Conservation (phyloP, 2,113 vertebrate species). For the Eolophus roseicapilla region DNA sequence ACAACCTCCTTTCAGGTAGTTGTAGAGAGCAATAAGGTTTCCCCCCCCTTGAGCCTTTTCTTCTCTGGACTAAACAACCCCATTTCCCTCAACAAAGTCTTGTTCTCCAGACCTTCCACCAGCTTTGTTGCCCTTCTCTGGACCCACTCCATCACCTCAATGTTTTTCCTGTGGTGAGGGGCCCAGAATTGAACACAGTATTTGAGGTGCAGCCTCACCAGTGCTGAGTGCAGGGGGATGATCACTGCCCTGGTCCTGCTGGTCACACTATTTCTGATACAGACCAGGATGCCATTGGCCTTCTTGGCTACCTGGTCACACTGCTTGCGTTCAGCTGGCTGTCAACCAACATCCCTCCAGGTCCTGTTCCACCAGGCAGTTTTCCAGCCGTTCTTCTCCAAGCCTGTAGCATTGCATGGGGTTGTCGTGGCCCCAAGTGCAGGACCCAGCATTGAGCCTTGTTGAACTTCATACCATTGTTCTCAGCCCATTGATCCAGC, state of each 20-base stretch:
- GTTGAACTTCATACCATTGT: background rate
- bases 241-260: background rate
- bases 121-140: background rate
- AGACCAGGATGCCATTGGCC: background rate
- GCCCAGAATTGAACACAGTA: background rate
- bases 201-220: background rate
- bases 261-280: background rate
- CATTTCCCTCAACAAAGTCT: background rate
- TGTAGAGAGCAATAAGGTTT: background rate
- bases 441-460: background rate
- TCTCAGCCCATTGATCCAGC: background rate
- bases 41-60: background rate
- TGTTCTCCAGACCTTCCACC: background rate
- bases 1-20: background rate
- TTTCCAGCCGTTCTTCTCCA: background rate
- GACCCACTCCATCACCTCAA: background rate
- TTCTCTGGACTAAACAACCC: background rate
- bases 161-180: background rate
- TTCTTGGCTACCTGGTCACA: background rate
- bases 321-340: background rate
- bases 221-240: background rate
- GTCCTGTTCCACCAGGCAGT: background rate
- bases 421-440: background rate
- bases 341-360: rapidly evolving
- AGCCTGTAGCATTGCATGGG: background rate